Conservation (phyloP, 2,797 vertebrate genomes). For the Vespertilio murinus region DNA sequence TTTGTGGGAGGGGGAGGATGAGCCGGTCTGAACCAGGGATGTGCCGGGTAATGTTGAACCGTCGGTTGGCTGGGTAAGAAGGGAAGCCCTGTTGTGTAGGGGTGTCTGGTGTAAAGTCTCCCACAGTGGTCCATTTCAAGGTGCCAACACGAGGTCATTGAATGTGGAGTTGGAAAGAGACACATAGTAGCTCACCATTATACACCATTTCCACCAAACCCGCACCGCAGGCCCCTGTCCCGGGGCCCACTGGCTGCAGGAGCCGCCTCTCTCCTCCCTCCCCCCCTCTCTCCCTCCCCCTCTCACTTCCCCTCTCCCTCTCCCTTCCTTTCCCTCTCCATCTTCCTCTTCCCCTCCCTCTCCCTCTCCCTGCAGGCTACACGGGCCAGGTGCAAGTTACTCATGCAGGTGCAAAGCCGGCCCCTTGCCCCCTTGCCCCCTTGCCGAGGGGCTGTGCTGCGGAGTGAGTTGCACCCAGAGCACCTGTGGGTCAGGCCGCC, state of each 20-base stretch:
- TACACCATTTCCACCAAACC: background rate
- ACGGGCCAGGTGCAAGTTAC: no score
- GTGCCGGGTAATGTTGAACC: background rate
- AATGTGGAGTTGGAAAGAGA: background rate
- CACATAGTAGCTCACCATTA: rapidly evolving
- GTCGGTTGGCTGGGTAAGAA: background rate
- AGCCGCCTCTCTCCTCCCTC: background rate
- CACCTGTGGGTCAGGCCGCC: background rate
- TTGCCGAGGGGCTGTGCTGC: background rate
- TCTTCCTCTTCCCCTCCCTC: background rate
- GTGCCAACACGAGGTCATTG: background rate
- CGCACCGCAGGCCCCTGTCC: background rate
- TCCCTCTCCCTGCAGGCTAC: background rate
- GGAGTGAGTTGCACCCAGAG: no score
- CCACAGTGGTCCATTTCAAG: background rate
- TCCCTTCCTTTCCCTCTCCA: no score
- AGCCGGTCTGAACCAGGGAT: background rate
- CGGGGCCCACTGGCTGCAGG: background rate
- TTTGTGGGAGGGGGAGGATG: background rate
- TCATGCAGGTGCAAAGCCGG: background rate
- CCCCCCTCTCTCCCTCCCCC: no score
- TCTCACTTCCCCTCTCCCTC: no score
- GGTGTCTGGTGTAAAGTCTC: background rate
- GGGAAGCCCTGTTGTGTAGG: background rate
- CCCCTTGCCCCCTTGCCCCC: no score